Evolutionary conservation across 2,113 vertebrate species (phyloP), one percentile per base, ranked within the genome.

Genomic region (Anoplopoma fimbria): DNA sequence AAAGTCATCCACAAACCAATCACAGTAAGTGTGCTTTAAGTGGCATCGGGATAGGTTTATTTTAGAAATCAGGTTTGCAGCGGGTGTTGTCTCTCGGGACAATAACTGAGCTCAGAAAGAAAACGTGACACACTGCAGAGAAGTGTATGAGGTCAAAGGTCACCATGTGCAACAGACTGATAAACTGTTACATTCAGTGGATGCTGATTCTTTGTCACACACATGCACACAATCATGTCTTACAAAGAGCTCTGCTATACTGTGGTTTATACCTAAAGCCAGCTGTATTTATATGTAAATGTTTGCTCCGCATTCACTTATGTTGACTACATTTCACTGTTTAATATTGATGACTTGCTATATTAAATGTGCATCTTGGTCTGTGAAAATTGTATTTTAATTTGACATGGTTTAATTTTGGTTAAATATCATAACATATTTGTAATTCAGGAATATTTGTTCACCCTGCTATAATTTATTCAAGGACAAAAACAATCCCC

Each of bases 101-200:
- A 12, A 15, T 25, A 21, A 2, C 47, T 19, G 49, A 65, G 58
- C 47, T 49, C 49, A 15, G 62, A 47, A n/a, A 63, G 21, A 42
- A 27, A 63, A 58, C 29, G 27, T 6, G 31, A n/a, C 25, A 19
- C 47, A 14, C 21, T 51, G 31, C 71, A 49, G 74, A 15, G 17
- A 47, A 5, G 40, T 13, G 17, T 0, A 1, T 6, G 36, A 25
- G 64, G 75, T 78, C 69, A 82, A 17, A 74, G 75, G 64, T 74
- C 74, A 58, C 61, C 27, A 19, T 2, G 29, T 77, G 51, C 27
- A 38, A 38, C 84, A 42, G 47, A n/a, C 33, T 69, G 69, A 69
- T 79, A 45, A n/a, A 53, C 9, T 0, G 4, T 6, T 40, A 4
- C 13, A 65, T 25, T 77, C 13, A 64, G 31, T 17, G 34, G 34